phyloP scores from a whole-genome alignment of 2,888 invertebrate genomes.

The Baccha elongata region DNA sequence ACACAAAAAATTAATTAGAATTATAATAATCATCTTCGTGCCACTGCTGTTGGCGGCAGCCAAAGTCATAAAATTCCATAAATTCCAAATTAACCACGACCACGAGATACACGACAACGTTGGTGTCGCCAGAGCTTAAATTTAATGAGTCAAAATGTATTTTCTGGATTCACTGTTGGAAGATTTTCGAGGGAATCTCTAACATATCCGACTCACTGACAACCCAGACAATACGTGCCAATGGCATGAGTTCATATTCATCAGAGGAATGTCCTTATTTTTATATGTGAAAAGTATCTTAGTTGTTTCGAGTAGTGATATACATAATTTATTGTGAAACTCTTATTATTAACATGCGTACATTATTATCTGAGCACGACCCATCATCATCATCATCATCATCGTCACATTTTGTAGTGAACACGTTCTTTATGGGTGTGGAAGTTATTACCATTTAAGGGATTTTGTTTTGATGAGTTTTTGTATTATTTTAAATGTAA shows the following conservation, averaged over 20 bases:
- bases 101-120: constrained; percentile 12
- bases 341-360: constrained; percentile 32
- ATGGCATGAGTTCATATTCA: constrained; percentile 48
- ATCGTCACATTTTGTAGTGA: constrained; percentile 33
- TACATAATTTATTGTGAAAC: constrained; percentile 16
- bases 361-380: constrained; percentile 17
- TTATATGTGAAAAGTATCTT: background rate
- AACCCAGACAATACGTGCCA: constrained; percentile 34
- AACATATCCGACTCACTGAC: constrained; percentile 5
- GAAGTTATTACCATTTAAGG: constrained; percentile 50
- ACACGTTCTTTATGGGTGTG: constrained; percentile 59
- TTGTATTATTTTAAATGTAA: background rate
- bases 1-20: constrained; percentile 44
- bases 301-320: constrained; percentile 1
- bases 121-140: constrained; percentile 32
- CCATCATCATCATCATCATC: constrained; percentile 3
- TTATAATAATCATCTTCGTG: constrained; percentile 49
- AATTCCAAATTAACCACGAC: constrained; percentile 54
- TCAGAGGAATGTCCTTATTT: constrained; percentile 58
- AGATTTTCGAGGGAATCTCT: constrained; percentile 48
- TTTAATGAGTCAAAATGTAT: constrained; percentile 58
- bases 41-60: constrained; percentile 21
- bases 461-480: constrained; percentile 10
- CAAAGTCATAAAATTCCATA: constrained; percentile 63
- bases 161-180: constrained; percentile 8